These are phyloP conservation scores for Leptinotarsa tumamoca DNA, from an alignment of 2,888 invertebrate genomes.

Conservation along the genomic window DNA sequence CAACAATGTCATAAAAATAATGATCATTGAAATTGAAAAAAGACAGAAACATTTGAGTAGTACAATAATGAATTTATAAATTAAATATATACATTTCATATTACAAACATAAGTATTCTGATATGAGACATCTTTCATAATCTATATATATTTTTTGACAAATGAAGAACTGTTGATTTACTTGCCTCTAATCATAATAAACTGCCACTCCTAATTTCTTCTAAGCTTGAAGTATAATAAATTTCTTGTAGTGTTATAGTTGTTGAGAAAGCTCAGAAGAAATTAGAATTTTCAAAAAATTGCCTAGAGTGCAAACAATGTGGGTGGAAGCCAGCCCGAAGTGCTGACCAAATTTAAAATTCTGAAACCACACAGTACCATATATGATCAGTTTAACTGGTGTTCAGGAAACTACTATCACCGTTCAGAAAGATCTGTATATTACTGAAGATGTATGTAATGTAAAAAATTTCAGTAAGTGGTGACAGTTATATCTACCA, in stretches of 20 bases:
- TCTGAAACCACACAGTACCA: slow-evolving; percentile 57
- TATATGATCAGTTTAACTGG: slow-evolving; percentile 39
- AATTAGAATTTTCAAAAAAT: slow-evolving; percentile 38
- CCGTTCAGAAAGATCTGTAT: slow-evolving; percentile 3
- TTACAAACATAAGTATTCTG: slow-evolving; percentile 56
- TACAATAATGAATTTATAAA: slow-evolving; percentile 34
- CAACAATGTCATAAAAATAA: slow-evolving; percentile 48
- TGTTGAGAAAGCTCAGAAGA: slow-evolving; percentile 34
- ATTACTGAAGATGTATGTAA: neutral
- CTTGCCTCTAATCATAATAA: slow-evolving; percentile 55
- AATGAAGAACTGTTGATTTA: slow-evolving; percentile 50
- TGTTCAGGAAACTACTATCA: slow-evolving; percentile 39
- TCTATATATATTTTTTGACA: slow-evolving; percentile 41
- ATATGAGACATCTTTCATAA: slow-evolving; percentile 54
- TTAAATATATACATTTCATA: slow-evolving; percentile 59
- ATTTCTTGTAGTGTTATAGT: neutral
- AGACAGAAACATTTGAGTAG: slow-evolving; percentile 28
- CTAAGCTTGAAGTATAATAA: slow-evolving; percentile 26
- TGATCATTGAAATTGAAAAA: slow-evolving; percentile 24
- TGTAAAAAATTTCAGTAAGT: neutral
- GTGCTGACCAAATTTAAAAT: slow-evolving; percentile 48
- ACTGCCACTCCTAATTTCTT: slow-evolving; percentile 46
- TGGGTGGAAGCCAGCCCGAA: slow-evolving; percentile 82
- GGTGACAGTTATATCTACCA: slow-evolving; percentile 7
- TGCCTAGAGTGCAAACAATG: slow-evolving; percentile 85